Conservation (phyloP, 2,113 vertebrate species). For the Cyanoderma ruficeps region DNA sequence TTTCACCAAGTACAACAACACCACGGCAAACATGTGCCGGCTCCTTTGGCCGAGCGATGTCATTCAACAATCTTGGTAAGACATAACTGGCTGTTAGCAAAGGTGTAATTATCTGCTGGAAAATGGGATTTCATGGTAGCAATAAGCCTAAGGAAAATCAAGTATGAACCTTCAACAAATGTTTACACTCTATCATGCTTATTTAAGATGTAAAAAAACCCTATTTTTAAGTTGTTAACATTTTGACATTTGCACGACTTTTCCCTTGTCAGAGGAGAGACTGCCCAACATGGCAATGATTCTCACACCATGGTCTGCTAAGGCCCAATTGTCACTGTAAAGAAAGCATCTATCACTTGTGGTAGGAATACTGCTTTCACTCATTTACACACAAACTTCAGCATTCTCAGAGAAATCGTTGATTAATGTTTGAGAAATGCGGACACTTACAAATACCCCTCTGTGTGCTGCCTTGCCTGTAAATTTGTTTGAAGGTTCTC, state of each 20-base stretch:
- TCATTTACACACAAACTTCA: background rate
- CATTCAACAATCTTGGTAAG: conserved; percentile 94
- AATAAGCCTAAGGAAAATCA: background rate
- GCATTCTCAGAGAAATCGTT: background rate
- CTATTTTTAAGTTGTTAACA: background rate
- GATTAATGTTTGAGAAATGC: background rate
- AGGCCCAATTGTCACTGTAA: background rate
- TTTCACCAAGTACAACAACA: conserved; percentile 89
- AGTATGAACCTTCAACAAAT: background rate
- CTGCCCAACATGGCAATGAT: background rate
- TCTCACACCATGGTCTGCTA: background rate
- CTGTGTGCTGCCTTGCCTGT: background rate
- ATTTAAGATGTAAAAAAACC: background rate
- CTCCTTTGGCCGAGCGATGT: conserved; percentile 86
- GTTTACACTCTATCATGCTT: background rate
- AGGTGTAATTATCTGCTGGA: background rate
- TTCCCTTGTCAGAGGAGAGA: background rate
- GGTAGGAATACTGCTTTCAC: background rate
- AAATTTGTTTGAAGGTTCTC: background rate
- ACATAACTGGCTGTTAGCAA: background rate
- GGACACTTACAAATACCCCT: background rate
- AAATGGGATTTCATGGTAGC: background rate
- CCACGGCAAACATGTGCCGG: conserved; percentile 92
- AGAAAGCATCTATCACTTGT: background rate
- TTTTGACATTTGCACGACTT: background rate